Conservation (phyloP, 2,888 invertebrate genomes). For the Cremastinae sp. region DNA sequence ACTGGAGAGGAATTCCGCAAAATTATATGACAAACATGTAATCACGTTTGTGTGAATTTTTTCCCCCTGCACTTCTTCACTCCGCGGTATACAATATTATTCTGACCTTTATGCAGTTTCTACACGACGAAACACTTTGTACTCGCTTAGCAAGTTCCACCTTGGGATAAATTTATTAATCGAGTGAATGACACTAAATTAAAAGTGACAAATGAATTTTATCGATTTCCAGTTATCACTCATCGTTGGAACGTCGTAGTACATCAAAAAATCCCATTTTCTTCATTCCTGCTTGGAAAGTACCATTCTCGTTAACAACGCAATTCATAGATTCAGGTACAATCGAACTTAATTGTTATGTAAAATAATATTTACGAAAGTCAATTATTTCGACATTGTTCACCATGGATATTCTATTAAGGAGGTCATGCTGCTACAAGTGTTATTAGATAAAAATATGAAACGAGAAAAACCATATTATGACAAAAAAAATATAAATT, state of each 20-base stretch:
- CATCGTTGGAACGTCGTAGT: neutral
- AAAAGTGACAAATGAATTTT: constrained; percentile 38
- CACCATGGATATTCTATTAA: too few relatives aligned
- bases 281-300: neutral
- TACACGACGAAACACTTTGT: neutral
- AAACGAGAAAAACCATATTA: too few relatives aligned
- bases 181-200: constrained; percentile 34
- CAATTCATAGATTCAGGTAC: too few relatives aligned
- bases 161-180: constrained; percentile 15
- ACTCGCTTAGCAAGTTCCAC: constrained; percentile 6
- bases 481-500: too few relatives aligned
- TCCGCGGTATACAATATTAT: neutral
- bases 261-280: neutral
- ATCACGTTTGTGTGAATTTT: constrained; percentile 4
- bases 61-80: neutral
- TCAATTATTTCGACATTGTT: too few relatives aligned
- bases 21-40: constrained; percentile 30
- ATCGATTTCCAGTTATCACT: constrained; percentile 13
- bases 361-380: too few relatives aligned
- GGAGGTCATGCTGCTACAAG: too few relatives aligned
- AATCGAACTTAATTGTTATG: too few relatives aligned
- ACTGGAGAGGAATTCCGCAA: too few relatives aligned
- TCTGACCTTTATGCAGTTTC: constrained; percentile 45
- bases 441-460: too few relatives aligned
- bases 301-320: neutral